Evolutionary conservation across 2,888 invertebrate genomes (phyloP).

Genomic region (Panopea generosa): DNA sequence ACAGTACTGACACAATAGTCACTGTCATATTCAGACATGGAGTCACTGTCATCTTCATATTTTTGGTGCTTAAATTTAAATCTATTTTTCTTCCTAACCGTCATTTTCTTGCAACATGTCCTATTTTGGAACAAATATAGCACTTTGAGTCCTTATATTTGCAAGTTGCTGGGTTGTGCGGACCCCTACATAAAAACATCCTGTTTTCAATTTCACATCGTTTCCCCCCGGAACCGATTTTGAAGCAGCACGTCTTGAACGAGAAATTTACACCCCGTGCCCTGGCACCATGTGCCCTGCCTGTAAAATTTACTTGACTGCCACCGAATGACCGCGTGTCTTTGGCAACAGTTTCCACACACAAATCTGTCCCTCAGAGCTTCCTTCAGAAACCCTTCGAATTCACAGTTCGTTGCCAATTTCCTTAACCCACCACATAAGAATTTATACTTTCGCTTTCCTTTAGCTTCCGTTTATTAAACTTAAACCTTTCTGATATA

Average conservation of each 20-base stretch:
- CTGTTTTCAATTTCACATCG: background rate
- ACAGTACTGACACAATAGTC: background rate
- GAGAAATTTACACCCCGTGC: no score
- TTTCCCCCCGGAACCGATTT: no score
- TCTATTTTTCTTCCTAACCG: no score
- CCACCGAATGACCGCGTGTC: slow-evolving; percentile 12
- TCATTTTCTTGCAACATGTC: slow-evolving; percentile 22
- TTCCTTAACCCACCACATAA: slow-evolving; percentile 30
- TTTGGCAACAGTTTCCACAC: slow-evolving; percentile 34
- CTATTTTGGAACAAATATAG: slow-evolving; percentile 24
- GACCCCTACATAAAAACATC: slow-evolving; percentile 21
- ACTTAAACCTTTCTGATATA: slow-evolving; percentile 42
- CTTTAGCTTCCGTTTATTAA: slow-evolving; percentile 31
- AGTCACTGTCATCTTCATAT: background rate
- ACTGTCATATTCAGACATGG: background rate
- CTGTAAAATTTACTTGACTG: background rate
- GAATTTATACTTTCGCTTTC: slow-evolving; percentile 21
- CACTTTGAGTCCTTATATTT: slow-evolving; percentile 22
- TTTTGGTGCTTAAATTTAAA: no score
- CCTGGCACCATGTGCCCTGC: no score
- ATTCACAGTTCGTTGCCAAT: slow-evolving; percentile 19
- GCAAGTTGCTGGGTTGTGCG: slow-evolving; percentile 11
- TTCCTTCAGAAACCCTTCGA: slow-evolving; percentile 30
- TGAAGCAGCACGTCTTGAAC: no score
- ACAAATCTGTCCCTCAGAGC: slow-evolving; percentile 37